Evolutionary conservation across 2,797 vertebrate species (phyloP).

Genomic region (Cetoscarus ocellatus): DNA sequence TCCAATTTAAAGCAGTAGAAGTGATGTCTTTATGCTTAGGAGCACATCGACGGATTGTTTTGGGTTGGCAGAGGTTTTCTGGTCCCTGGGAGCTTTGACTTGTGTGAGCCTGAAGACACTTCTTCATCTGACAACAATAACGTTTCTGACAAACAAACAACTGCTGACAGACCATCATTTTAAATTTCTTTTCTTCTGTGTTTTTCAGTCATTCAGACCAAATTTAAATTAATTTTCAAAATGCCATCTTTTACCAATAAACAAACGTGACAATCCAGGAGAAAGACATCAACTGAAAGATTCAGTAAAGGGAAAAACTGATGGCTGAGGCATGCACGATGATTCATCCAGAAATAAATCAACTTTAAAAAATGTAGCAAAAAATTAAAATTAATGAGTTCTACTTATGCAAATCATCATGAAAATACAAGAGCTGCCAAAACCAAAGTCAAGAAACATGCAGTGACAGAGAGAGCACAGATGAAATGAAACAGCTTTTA

Average conservation of each 20-base stretch:
- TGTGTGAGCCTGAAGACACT: conserved; percentile 49
- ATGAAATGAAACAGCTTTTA: too few species aligned
- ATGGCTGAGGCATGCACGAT: not conserved
- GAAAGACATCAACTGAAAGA: conserved; percentile 15
- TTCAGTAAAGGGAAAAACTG: not conserved
- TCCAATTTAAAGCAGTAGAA: conserved; percentile 34
- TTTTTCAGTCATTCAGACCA: conserved; percentile 40
- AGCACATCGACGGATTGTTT: conserved; percentile 44
- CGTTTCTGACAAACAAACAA: conserved; percentile 71
- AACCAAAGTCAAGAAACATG: too few species aligned
- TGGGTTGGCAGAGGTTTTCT: conserved; percentile 42
- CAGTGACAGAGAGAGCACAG: too few species aligned
- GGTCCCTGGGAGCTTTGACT: conserved; percentile 45
- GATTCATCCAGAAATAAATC: not conserved
- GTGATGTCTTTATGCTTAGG: conserved; percentile 58
- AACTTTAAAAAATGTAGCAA: conserved; percentile 4
- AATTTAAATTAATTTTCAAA: conserved; percentile 33
- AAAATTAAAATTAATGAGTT: not conserved
- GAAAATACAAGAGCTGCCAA: too few species aligned
- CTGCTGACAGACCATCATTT: conserved; percentile 71
- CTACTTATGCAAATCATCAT: too few species aligned
- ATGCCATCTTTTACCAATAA: conserved; percentile 52
- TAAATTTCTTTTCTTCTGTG: conserved; percentile 43
- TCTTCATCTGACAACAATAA: conserved; percentile 76
- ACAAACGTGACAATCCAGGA: conserved; percentile 45